Base-by-base conservation (phyloP, 2,888 invertebrate genomes). In the Ectemnius continuus region DNA sequence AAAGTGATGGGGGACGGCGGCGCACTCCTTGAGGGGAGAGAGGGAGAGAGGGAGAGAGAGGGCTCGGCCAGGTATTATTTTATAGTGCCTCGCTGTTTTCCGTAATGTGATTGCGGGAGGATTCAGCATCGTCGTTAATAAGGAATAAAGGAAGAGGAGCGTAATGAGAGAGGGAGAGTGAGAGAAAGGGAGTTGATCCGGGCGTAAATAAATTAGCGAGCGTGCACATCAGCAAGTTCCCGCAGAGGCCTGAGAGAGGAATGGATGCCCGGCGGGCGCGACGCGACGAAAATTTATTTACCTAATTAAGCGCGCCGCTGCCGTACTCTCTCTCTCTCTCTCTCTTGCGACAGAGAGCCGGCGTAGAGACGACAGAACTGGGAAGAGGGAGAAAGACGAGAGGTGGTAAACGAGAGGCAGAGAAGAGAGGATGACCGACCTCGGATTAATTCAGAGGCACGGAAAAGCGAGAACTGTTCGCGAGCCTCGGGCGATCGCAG, bases 211-310 rank as follows among this genome's bases (percentile, higher is more conserved):
- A 69, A 78, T 78, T 78, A 73, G 63, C 48, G 69, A 36, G 8
- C 48, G 57, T 68, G 68, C 60, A 59, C 64, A 71, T 75, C 63
- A 69, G 65, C 69, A 65, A 63, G 59, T 71, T 70, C n/a, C n/a
- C 45, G 57, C 60, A 13, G n/a, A 46, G 45, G 67, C 48, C 26
- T 57, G 52, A 66, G 63, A 66, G 59, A 45, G 65, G 46, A 57
- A 70, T 63, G 58, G 62, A 18, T 56, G 61, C 46, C 45, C 36
- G 36, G 61, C 48, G 58, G 73, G 45, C 14, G 72, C 56, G 68
- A 70, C 77, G 68, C 71, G 69, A 65, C 67, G 67, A 73, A 78
- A 78, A 80, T 81, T 80, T 75, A 81, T 81, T 80, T 80, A 76
- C 66, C 78, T 80, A 81, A 81, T 81, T 81, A 78, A 73, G 68